Percentiles rank a stretch among this genome's conserved stretches.
Conservation (phyloP, 2,113 vertebrate species). For the Melanocharis versteri region DNA sequence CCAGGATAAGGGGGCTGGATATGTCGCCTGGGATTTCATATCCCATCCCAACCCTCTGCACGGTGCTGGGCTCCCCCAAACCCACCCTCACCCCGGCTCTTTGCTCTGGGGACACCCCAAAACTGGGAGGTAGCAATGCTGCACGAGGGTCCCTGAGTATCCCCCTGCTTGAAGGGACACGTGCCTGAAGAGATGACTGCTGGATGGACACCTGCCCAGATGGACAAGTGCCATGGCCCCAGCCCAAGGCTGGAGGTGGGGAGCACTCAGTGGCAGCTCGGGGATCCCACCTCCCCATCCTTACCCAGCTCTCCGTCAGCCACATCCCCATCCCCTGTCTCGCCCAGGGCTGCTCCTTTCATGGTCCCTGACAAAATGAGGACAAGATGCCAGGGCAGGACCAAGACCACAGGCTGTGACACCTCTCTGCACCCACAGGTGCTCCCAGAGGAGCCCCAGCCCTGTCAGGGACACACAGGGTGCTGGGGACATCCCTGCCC, state of each 20-base stretch:
- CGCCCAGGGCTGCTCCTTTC: background rate
- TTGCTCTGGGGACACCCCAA: background rate
- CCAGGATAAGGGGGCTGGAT: background rate
- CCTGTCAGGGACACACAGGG: background rate
- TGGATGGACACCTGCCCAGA: background rate
- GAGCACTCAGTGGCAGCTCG: rapidly evolving
- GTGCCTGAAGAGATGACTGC: background rate
- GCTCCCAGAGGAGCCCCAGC: background rate
- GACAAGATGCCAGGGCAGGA: background rate
- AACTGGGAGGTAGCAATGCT: background rate
- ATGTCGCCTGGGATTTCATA: rapidly evolving
- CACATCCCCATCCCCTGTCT: background rate
- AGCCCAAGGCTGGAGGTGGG: background rate
- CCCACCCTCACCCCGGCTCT: background rate
- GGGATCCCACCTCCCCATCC: background rate
- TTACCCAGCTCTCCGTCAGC: conserved; percentile 12
- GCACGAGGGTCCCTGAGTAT: rapidly evolving
- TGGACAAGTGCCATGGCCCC: rapidly evolving
- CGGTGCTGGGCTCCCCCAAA: background rate
- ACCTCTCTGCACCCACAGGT: background rate
- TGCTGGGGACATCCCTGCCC: background rate
- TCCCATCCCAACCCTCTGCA: background rate
- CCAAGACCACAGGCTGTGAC: background rate
- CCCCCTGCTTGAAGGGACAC: background rate
- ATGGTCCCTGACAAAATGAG: background rate